Evolutionary conservation across 1,140 invertebrate genomes (phyloP).

Genomic region (Drosophila sturtevanti): DNA sequence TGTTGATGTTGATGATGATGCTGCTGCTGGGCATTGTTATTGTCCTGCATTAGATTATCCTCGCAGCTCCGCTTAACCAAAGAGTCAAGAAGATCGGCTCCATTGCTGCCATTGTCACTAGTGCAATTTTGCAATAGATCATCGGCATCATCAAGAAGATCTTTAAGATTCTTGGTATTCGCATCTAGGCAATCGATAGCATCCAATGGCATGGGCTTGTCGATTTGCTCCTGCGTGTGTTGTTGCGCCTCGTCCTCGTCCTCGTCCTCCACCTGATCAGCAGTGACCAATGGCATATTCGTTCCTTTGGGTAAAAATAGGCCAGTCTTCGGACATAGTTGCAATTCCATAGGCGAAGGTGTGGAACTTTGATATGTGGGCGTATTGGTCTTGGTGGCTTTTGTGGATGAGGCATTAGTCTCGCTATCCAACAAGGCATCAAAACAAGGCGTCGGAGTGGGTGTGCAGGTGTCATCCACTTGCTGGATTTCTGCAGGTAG

Average conservation of each 20-base stretch:
- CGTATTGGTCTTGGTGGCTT: conserved; percentile 71
- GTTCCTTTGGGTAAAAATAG: conserved; percentile 64
- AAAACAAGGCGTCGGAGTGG: conserved; percentile 35
- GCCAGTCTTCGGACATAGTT: conserved; percentile 76
- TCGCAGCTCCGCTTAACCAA: conserved; percentile 85
- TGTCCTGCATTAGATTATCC: conserved; percentile 82
- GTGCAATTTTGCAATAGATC: conserved; percentile 84
- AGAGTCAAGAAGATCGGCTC: conserved; percentile 84
- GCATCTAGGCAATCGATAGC: conserved; percentile 51
- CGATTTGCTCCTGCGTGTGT: background rate
- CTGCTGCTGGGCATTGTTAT: conserved; percentile 3
- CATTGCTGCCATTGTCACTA: conserved; percentile 83
- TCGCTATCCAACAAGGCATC: conserved; percentile 65
- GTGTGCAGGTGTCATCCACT: background rate
- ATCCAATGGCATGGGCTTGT: conserved; percentile 10
- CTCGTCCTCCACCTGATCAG: conserved; percentile 5
- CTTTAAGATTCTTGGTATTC: conserved; percentile 78
- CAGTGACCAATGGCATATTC: background rate
- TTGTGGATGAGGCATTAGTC: conserved; percentile 62
- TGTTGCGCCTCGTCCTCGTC: background rate
- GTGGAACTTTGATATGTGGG: conserved; percentile 74
- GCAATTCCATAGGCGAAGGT: conserved; percentile 62
- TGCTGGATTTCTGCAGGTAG: conserved; percentile 38
- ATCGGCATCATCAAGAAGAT: conserved; percentile 81
- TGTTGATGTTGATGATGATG: no score